A percentile compares a stretch with the other conserved stretches of the same genome.
Conservation (phyloP, 2,888 invertebrate species). For the Mythimna vitellina region DNA sequence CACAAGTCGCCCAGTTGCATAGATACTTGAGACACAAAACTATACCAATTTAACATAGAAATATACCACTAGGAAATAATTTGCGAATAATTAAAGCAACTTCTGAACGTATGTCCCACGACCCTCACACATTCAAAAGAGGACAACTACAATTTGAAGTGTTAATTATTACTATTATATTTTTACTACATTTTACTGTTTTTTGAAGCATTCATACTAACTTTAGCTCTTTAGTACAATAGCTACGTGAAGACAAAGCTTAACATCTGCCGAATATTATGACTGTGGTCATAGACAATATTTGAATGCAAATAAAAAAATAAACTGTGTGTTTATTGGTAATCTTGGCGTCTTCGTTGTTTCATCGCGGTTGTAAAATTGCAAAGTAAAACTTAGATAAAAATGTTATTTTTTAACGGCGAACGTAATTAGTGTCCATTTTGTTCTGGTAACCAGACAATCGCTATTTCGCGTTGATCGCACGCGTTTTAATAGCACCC, state of each 20-base stretch:
- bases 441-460: slow-evolving; percentile 76
- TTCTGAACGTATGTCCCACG: too few relatives aligned
- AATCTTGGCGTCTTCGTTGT: slow-evolving; percentile 82
- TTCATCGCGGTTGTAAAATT: slow-evolving; percentile 74
- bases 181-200: too few relatives aligned
- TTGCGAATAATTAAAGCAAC: not conserved
- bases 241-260: not conserved
- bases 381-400: slow-evolving; percentile 67
- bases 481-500: slow-evolving; percentile 77
- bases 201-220: too few relatives aligned
- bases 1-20: not conserved
- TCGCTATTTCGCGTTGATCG: slow-evolving; percentile 82
- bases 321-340: slow-evolving; percentile 74
- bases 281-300: too few relatives aligned
- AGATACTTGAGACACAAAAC: not conserved
- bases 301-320: slow-evolving; percentile 33
- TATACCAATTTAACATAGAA: not conserved
- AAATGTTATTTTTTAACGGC: slow-evolving; percentile 79
- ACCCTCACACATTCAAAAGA: too few relatives aligned
- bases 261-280: not conserved
- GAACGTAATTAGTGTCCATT: slow-evolving; percentile 71
- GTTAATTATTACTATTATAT: too few relatives aligned
- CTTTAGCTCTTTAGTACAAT: too few relatives aligned
- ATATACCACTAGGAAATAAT: not conserved
- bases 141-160: too few relatives aligned